Percentiles rank a stretch among this genome's conserved stretches.
phyloP scores from a whole-genome alignment of 2,888 invertebrate genomes.

The Steinernema scapterisci region DNA sequence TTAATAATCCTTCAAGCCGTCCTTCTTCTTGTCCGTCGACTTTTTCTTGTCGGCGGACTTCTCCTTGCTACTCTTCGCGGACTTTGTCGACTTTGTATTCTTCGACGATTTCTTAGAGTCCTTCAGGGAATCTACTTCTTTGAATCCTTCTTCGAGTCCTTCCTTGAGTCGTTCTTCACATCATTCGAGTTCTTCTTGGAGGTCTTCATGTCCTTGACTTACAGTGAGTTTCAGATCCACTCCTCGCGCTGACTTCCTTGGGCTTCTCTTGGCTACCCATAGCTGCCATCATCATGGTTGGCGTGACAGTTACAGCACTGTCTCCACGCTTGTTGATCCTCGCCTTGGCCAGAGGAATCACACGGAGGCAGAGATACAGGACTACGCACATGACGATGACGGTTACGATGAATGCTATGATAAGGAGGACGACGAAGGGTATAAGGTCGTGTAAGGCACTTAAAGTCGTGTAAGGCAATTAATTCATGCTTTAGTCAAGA shows the following conservation, averaged over 20 bases:
- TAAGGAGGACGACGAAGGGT: background rate
- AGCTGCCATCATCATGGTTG: background rate
- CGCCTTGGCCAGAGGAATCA: constrained; percentile 2
- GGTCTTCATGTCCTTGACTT: background rate
- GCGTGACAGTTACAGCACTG: background rate
- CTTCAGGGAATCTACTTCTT: background rate
- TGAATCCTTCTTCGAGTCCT: background rate
- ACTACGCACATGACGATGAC: background rate
- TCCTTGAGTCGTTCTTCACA: background rate
- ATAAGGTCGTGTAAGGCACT: background rate
- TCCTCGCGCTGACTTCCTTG: background rate
- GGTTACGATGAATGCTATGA: background rate
- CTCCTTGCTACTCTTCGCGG: too few relatives aligned
- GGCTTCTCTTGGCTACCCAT: background rate
- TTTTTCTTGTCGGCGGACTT: background rate
- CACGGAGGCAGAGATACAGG: background rate
- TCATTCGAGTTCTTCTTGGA: background rate
- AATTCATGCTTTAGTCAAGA: too few relatives aligned
- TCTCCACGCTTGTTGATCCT: background rate
- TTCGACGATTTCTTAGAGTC: background rate
- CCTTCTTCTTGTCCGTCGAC: constrained; percentile 9
- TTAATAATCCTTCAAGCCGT: constrained; percentile 5
- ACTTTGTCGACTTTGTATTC: background rate
- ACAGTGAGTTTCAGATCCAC: background rate
- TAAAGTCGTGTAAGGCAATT: too few relatives aligned